Percentiles rank a stretch among this genome's conserved stretches.
Evolutionary conservation across 2,113 vertebrate genomes (phyloP).

Genomic region (Prunella himalayana): DNA sequence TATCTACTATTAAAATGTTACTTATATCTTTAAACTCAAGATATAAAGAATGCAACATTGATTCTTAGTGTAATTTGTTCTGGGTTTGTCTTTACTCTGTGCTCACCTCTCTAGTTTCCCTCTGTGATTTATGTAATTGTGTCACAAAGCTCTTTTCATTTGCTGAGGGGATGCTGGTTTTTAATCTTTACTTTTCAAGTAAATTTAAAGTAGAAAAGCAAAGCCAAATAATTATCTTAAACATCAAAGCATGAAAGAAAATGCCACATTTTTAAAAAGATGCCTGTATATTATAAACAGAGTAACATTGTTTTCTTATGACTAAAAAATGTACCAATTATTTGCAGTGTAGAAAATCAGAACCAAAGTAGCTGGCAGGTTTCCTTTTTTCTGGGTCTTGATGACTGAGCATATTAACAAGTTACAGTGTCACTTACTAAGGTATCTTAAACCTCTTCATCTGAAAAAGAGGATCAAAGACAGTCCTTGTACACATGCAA

Average conservation of each 20-base stretch:
- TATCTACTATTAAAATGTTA: not conserved
- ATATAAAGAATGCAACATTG: not conserved
- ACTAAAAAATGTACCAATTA: not conserved
- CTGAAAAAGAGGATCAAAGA: not conserved
- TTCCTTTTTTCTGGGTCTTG: not conserved
- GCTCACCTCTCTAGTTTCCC: constrained; percentile 3
- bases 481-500: not conserved
- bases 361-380: not conserved
- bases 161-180: not conserved
- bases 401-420: not conserved
- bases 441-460: not conserved
- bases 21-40: not conserved
- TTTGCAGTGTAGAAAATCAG: not conserved
- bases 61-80: not conserved
- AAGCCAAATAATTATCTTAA: not conserved
- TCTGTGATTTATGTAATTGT: not conserved
- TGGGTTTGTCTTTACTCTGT: not conserved
- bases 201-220: not conserved
- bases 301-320: not conserved
- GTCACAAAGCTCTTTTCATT: not conserved
- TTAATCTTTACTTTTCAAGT: not conserved
- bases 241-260: not conserved
- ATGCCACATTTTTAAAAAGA: not conserved
- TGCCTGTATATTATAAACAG: not conserved
- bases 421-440: not conserved